Evolutionary conservation across 2,797 vertebrate genomes (phyloP), one percentile per base, ranked within the genome.

Genomic region (Tarsius wallacei): DNA sequence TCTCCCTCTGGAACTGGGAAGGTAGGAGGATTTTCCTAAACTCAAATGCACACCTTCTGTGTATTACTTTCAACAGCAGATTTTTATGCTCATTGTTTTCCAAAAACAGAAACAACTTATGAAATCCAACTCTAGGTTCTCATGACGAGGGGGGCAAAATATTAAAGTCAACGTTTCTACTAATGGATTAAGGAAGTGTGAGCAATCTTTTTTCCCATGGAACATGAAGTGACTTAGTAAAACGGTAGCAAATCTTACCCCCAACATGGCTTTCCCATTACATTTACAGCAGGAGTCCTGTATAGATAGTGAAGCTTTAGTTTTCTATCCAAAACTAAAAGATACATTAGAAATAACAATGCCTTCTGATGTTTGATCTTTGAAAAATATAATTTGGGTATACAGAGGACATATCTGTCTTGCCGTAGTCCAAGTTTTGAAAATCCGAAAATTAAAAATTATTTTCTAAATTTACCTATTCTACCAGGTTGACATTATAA

Each of bases 381-480:
- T 92, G 33, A 51, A 57, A 96, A 93, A 95, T 53, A 86, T 28
- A 82, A n/a, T 21, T 80, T 36, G 36, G 81, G 22, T 2, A 22
- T 74, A 68, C 2, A 74, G 93, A 95, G 14, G 16, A 74, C 26
- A 53, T 7, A 49, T 55, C 90, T 73, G 80, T 16, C 1, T 47
- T 63, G 15, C 17, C 59, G 16, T 64, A 61, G 57, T 42, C 59
- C 36, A 87, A 74, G 16, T 63, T 96, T 55, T 85, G 77, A 94
- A 97, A 42, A 2, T 24, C 47, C 84, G 66, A 80, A 87, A n/a
- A 90, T 91, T 28, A 91, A 74, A 61, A 47, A 93, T 97, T 96
- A 77, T 90, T 85, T 83, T 51, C 73, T 71, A 84, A 81, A 88
- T 74, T 92, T 93, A 82, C 73, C 77, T 90, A 71, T 88, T 97